Base-by-base conservation (phyloP, 2,888 invertebrate genomes). In the Glyphotaelius pellucidus region DNA sequence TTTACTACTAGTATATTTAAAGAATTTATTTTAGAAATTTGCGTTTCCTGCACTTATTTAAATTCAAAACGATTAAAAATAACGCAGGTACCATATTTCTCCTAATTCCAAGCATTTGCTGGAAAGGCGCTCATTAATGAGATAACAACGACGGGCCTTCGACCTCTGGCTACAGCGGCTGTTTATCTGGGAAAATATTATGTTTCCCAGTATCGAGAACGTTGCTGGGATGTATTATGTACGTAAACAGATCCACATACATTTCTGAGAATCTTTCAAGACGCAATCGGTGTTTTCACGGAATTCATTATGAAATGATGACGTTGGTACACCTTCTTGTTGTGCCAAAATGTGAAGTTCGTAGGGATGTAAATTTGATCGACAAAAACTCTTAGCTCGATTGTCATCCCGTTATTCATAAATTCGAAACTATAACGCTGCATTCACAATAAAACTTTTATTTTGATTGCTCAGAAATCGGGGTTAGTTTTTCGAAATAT, bases 271-370 rank as follows among this genome's bases (percentile, higher is more conserved):
- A 92, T 84, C 14, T 31, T 31, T 31, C 19, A 86, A 87, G 92
- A 91, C 92, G 92, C 87, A 90, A 90, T 81, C 92, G 25, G 42
- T 25, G 42, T 90, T 92, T 90, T 87, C 90, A 42, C 32, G 38
- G 90, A 92, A 90, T 90, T 81, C 30, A 47, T 47, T 31, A 38
- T 89, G 42, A 32, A 38, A 90, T 52, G 5, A 30, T 86, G 19
- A 87, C n/a, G 90, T 92, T 92, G 92, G 90, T 47, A 86, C 11
- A 67, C n/a, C 47, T 19, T 47, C 32, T 19, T 47, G 19, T 79
- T 38, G 84, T 15, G 86, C 83, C 86, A 90, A 80, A 90, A 79
- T 67, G 25, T 90, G 87, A 87, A 86, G 86, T 87, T 87, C 15
- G 80, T 86, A 86, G 11, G 31, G 38, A 32, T 79, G n/a, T 12